Evolutionary conservation across 2,113 vertebrate species (phyloP).

Genomic region (Poicephalus gulielmi): DNA sequence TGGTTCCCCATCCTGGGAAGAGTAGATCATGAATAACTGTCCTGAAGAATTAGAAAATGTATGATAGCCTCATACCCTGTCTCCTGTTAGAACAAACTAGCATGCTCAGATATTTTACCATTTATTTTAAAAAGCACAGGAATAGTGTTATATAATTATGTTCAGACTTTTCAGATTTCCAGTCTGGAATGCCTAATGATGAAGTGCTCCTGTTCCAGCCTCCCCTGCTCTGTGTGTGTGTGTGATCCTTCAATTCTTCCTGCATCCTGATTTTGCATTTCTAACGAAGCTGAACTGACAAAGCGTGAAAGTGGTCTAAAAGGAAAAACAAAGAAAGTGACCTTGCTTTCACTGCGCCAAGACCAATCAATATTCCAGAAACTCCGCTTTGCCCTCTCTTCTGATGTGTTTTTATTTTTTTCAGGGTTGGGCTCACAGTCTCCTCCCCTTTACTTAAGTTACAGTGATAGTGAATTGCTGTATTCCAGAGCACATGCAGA

Average conservation of each 20-base stretch:
- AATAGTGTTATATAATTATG: neutral
- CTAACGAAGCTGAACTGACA: constrained; percentile 68
- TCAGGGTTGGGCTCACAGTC: constrained; percentile 24
- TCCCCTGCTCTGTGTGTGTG: neutral
- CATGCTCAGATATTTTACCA: neutral
- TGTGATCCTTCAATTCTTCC: neutral
- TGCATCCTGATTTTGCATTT: constrained; percentile 64
- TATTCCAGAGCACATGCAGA: constrained; percentile 53
- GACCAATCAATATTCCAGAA: constrained; percentile 74
- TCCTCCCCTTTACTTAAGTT: constrained; percentile 81
- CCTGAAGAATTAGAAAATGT: neutral
- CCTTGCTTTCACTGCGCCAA: constrained; percentile 48
- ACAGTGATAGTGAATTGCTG: constrained; percentile 59
- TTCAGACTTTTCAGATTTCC: neutral
- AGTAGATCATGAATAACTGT: neutral
- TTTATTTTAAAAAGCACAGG: neutral
- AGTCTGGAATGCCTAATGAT: neutral
- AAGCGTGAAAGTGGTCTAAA: constrained; percentile 73
- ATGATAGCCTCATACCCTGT: neutral
- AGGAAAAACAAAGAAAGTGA: constrained; percentile 62
- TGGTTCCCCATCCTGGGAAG: neutral
- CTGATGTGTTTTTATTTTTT: neutral
- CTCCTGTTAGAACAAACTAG: neutral
- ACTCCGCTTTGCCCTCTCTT: neutral
- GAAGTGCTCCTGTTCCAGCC: neutral